Evolutionary conservation across 2,113 vertebrate species (phyloP), one percentile per base, ranked within the genome.

Genomic region (Gavia stellata): DNA sequence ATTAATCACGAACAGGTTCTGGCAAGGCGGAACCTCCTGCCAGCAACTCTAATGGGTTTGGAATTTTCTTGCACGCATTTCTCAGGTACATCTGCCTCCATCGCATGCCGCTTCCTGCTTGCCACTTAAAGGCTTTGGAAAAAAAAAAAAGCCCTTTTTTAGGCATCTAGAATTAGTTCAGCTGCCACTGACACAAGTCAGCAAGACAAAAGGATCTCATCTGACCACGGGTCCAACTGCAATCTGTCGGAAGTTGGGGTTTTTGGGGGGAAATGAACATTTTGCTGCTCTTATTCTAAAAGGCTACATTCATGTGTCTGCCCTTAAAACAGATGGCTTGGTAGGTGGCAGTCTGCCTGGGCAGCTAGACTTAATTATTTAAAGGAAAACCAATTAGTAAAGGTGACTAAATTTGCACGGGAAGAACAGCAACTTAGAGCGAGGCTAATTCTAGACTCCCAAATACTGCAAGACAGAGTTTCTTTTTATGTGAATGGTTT

Each of bases 331-430:
- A 77, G 72, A 19, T 31, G 11, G 81, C 86, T 61, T 83, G 34
- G 75, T 79, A 89, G 97, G 97, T 95, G 97, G 93, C 74, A 91
- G 93, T 42, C 92, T 67, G 86, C 94, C 44, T 5, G 44, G 88
- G 91, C 83, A 92, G 86, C 96, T 72, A 61, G 66, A 88, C 86
- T 95, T 96, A 90, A 97, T 97, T 96, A 96, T 86, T 96, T 86
- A 80, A 96, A 84, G 94, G 88, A 94, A 97, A 97, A 96, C 75
- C 96, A 97, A 97, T 97, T 96, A 98, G 96, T 89, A 93, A 97
- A 98, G 96, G 97, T 98, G 97, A 97, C 96, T 97, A 96, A 96
- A 95, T 90, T 95, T 94, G 80, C 92, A 95, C 9, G 65, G 90
- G 95, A 96, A 96, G 96, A 98, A 68, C 18, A 84, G 89, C 68